Evolutionary conservation across 2,113 vertebrate species (phyloP).

Genomic region (Urocitellus parryii): DNA sequence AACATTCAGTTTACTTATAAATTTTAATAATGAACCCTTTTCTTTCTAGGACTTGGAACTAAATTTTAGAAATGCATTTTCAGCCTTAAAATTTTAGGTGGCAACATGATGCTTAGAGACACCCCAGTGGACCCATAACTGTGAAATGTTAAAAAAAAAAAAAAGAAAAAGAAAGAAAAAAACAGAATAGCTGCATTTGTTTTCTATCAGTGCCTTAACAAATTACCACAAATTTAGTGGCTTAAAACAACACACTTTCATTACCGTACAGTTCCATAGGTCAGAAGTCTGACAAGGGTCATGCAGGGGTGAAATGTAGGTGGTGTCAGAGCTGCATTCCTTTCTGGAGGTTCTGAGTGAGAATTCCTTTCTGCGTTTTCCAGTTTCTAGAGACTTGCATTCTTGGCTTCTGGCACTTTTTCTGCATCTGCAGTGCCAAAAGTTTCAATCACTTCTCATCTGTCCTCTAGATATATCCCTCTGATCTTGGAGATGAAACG

Average conservation of each 20-base stretch:
- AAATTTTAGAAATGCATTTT: slow-evolving; percentile 2
- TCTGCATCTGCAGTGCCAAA: background rate
- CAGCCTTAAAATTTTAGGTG: background rate
- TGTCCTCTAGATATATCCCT: background rate
- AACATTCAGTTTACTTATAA: background rate
- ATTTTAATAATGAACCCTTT: slow-evolving; percentile 4
- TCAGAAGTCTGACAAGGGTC: slow-evolving; percentile 50
- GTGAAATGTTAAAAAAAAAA: slow-evolving; percentile 28
- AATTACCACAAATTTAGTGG: background rate
- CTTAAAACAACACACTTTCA: slow-evolving; percentile 53
- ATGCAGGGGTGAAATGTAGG: background rate
- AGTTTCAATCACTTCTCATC: background rate
- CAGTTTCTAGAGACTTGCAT: background rate
- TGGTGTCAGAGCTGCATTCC: background rate
- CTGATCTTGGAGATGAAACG: background rate
- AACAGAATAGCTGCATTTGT: background rate
- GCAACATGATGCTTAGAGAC: background rate
- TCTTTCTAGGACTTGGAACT: background rate
- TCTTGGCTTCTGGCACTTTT: background rate
- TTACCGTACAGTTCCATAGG: background rate
- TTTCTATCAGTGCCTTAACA: slow-evolving; percentile 20
- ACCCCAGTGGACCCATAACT: background rate
- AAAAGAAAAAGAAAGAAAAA: too few relatives aligned
- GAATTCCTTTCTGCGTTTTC: background rate
- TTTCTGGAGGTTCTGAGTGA: background rate